Conservation (phyloP, 2,888 invertebrate species). For the Drosophila heteroneura region DNA sequence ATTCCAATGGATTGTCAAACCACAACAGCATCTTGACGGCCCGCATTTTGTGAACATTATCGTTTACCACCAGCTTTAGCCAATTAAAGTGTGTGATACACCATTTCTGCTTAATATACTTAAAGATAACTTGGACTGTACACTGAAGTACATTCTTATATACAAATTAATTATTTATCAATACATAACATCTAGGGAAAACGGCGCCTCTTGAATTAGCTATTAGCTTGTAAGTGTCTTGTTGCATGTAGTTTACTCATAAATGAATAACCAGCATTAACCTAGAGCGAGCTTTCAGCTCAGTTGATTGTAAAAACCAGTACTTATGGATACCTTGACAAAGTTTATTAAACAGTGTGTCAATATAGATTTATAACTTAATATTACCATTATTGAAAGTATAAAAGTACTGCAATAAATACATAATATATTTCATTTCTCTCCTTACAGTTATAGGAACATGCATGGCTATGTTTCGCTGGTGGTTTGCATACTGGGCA, state of each 20-base stretch:
- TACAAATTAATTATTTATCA: slow-evolving; percentile 10
- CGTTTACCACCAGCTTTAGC: slow-evolving; percentile 25
- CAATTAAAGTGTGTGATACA: slow-evolving; percentile 28
- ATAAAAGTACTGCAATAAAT: background rate
- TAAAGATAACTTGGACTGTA: background rate
- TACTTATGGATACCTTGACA: no score
- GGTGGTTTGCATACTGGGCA: slow-evolving; percentile 95
- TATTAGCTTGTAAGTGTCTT: slow-evolving; percentile 1
- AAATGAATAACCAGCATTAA: background rate
- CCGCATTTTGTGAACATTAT: slow-evolving; percentile 33
- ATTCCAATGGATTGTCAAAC: slow-evolving; percentile 4
- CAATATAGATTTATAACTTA: background rate
- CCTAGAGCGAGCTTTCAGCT: background rate
- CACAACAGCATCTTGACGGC: slow-evolving; percentile 11
- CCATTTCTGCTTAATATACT: background rate
- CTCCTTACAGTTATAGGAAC: slow-evolving; percentile 87
- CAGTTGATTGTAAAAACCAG: background rate
- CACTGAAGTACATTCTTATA: background rate
- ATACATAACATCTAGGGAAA: background rate
- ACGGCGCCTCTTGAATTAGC: background rate
- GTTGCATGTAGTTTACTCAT: background rate
- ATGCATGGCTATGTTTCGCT: slow-evolving; percentile 94
- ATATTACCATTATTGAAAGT: background rate
- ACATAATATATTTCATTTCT: background rate
- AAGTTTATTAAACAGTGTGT: background rate